Evolutionary conservation across 2,797 vertebrate genomes (phyloP).

Genomic region (Halcyon badia): DNA sequence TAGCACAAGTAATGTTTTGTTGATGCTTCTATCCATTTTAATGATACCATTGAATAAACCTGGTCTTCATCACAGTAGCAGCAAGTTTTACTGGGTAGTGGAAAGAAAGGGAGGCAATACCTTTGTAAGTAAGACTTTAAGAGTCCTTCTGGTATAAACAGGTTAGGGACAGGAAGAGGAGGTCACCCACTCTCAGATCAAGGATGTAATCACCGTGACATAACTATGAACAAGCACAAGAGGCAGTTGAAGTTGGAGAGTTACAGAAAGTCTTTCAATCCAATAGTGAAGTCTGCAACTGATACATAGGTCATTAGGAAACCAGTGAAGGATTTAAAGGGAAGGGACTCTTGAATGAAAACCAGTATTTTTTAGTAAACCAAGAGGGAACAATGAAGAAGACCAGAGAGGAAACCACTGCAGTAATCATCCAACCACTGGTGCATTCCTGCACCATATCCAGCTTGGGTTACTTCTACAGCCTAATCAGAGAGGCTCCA

Average conservation of each 20-base stretch:
- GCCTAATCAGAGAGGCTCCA: background rate
- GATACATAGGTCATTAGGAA: background rate
- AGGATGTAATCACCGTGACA: background rate
- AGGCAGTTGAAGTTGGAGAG: background rate
- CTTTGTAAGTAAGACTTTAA: background rate
- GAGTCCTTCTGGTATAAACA: accelerated
- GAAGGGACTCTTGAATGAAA: background rate
- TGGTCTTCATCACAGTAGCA: background rate
- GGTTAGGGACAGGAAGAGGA: background rate
- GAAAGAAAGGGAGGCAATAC: background rate
- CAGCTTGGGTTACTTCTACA: background rate
- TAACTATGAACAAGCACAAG: background rate
- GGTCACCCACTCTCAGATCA: background rate
- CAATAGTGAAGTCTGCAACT: background rate
- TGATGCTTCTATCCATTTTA: background rate
- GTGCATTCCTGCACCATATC: background rate
- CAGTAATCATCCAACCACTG: background rate
- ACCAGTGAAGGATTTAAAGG: background rate
- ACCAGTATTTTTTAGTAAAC: background rate
- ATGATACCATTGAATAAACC: background rate
- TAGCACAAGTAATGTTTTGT: background rate
- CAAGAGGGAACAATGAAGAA: background rate
- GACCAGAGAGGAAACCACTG: background rate
- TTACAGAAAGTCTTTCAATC: background rate
- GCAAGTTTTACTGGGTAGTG: accelerated